These are phyloP conservation scores for Furcifer pardalis DNA, from an alignment of 2,797 vertebrate genomes.

Conservation along the genomic window DNA sequence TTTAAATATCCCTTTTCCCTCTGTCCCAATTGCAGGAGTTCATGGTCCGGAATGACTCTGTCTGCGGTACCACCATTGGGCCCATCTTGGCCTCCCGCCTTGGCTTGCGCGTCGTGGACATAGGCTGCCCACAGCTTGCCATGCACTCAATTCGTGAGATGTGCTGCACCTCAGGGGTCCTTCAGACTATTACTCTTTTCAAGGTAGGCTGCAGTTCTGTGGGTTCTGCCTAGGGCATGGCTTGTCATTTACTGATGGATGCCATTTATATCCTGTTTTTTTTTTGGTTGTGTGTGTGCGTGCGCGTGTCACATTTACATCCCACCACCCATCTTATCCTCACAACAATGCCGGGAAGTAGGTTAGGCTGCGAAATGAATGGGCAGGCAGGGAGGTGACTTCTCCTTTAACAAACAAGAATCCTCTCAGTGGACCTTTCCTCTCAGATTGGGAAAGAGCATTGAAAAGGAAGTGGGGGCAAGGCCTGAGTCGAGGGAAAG, in stretches of 20 bases:
- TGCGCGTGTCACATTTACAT: not conserved
- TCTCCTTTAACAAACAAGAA: not conserved
- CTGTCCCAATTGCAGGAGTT: constrained; percentile 80
- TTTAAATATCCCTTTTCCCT: not conserved
- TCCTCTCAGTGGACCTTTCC: not conserved
- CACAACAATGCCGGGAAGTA: not conserved
- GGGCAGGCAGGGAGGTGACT: not conserved
- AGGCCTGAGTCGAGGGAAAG: not conserved
- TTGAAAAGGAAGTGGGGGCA: not conserved
- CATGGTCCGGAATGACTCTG: constrained; percentile 94
- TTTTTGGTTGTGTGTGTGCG: not conserved
- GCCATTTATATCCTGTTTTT: not conserved
- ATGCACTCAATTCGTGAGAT: constrained; percentile 99
- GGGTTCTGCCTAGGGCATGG: fast-evolving
- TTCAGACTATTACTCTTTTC: constrained; percentile 90
- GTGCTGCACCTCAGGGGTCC: constrained; percentile 92
- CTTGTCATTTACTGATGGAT: not conserved
- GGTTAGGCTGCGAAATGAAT: not conserved
- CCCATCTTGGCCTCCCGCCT: constrained; percentile 92
- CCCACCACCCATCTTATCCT: not conserved
- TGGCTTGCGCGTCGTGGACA: constrained; percentile 90
- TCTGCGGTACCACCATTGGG: constrained; percentile 92
- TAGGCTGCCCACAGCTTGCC: constrained; percentile 92
- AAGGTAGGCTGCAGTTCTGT: constrained; percentile 79
- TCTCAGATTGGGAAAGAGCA: not conserved